These are phyloP conservation scores for Podilymbus podiceps DNA, from an alignment of 2,113 vertebrate species.

Conservation along the genomic window DNA sequence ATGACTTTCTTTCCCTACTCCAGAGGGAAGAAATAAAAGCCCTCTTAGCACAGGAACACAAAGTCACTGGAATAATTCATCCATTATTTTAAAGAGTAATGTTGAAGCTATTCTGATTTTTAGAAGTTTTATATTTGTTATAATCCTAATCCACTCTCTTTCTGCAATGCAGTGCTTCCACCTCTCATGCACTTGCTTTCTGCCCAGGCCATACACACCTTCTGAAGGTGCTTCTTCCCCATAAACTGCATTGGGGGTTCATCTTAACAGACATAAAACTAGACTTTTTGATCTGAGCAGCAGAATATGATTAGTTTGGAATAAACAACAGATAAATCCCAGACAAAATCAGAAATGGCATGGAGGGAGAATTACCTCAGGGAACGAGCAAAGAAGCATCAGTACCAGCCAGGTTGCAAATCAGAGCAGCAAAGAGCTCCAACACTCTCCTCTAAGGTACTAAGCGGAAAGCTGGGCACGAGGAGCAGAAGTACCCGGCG, in stretches of 20 bases:
- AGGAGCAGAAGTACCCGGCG: not conserved
- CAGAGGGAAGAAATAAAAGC: not conserved
- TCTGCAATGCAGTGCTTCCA: not conserved
- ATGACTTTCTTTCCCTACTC: not conserved
- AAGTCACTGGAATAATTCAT: not conserved
- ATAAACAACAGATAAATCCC: not conserved
- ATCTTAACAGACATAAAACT: not conserved
- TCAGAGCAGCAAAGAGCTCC: not conserved
- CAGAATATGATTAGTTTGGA: not conserved
- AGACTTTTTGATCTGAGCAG: not conserved
- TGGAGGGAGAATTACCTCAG: not conserved
- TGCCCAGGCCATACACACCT: not conserved
- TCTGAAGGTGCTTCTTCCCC: not conserved
- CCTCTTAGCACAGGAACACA: not conserved
- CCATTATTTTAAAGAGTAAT: not conserved
- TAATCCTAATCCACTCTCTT: not conserved
- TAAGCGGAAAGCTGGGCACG: not conserved
- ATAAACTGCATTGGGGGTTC: not conserved
- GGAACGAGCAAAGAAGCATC: not conserved
- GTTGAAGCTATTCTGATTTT: not conserved
- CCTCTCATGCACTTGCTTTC: not conserved
- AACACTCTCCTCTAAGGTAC: not conserved
- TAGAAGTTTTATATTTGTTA: not conserved
- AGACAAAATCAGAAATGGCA: not conserved
- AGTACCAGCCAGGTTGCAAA: not conserved